Evolutionary conservation across 2,113 vertebrate species (phyloP).

Genomic region (Ochotona curzoniae): DNA sequence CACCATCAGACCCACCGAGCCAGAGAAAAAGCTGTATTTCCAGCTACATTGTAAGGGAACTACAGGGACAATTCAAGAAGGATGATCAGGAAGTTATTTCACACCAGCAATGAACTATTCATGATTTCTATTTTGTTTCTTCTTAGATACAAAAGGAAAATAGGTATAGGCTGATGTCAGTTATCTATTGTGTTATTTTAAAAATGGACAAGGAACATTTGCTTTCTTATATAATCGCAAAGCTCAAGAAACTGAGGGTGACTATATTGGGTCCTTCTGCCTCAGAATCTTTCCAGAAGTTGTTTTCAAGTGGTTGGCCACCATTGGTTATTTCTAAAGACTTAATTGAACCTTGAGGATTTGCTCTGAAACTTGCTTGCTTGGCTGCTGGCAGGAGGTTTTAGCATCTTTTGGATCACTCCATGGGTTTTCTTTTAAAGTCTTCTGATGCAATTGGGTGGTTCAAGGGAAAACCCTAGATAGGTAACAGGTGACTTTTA

Average conservation of each 20-base stretch:
- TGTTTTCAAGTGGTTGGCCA: not conserved
- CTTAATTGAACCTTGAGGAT: not conserved
- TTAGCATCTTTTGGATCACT: rapidly evolving
- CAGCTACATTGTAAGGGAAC: not conserved
- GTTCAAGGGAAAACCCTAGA: not conserved
- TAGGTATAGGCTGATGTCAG: not conserved
- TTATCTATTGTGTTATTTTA: not conserved
- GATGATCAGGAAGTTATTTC: not conserved
- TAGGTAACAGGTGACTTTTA: not conserved
- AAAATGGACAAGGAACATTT: not conserved
- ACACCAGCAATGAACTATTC: not conserved
- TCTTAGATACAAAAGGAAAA: not conserved
- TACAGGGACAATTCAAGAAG: not conserved
- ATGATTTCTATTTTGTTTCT: not conserved
- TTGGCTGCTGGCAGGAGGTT: not conserved
- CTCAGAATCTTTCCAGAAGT: not conserved
- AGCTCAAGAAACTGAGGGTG: not conserved
- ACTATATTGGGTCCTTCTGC: not conserved
- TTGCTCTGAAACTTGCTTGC: not conserved
- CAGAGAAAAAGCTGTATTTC: not conserved
- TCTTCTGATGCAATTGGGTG: not conserved
- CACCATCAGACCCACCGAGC: not conserved
- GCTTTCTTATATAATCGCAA: not conserved
- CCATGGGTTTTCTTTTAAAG: not conserved
- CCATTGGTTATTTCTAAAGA: not conserved